Evolutionary conservation across 2,113 vertebrate genomes (phyloP), one percentile per base, ranked within the genome.

Genomic region (Cavia porcellus): DNA sequence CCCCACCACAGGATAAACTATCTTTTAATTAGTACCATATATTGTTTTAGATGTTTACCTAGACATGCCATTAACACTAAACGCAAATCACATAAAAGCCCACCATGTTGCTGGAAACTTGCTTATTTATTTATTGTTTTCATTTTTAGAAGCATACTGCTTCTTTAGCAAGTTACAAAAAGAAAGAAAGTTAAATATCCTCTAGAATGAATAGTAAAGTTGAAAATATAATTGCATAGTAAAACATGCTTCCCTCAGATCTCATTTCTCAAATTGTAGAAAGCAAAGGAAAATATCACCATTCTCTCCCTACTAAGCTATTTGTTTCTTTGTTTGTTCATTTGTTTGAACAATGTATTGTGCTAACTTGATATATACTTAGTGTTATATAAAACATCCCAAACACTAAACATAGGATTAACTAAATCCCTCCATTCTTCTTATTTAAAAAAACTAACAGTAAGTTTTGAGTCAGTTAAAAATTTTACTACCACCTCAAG

Each of bases 1-100:
- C 96, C 96, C 95, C 96, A 94, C 97, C 81, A 85, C 59, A 87
- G 94, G 92, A 93, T 93, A 88, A 81, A 95, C 17, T 87, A 62
- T 95, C 85, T 95, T 97, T 97, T 97, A 98, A 97, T 97, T 97
- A 97, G 84, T 61, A 93, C 52, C 94, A 94, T 96, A 95, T 95
- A 95, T 93, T 98, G 84, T 96, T 96, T 96, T 87, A 87, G 92
- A 94, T 92, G 42, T 92, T 97, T 96, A 75, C 81, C 74, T 95
- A 90, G 94, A 92, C 83, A 92, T 50, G 70, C 72, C 47, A 38
- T 95, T 92, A 96, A 80, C 59, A 92, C n/a, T 30, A 82, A 6
- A 7, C 93, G 80, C 45, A 94, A 91, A 92, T 92, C 89, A 92
- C 45, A 81, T 25, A 85, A 35, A 84, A 59, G 12, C 57, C 52